Evolutionary conservation across 2,888 invertebrate species (phyloP), one percentile per base, ranked within the genome.

Genomic region (Parascotia fuliginaria): DNA sequence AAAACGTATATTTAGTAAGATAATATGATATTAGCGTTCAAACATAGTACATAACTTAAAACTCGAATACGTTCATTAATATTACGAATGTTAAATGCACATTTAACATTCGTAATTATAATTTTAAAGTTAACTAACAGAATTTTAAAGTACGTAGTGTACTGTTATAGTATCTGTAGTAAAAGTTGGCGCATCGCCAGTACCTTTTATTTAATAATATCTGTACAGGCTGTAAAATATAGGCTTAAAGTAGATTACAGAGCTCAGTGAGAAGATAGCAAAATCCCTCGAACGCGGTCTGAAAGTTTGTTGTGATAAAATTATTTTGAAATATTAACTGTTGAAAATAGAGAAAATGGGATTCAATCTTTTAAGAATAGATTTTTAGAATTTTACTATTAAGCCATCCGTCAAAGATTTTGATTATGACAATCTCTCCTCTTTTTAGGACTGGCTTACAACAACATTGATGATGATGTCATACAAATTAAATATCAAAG

Each of bases 161-260:
- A 22, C 37, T 37, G 4, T 22, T 14, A 9, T 11, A 44, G 44
- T 31, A 28, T 45, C 27, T 54, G 37, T 61, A 32, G 19, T 33
- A 39, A 33, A 46, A 45, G 34, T 40, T 62, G 67, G 64, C 50
- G 2, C 36, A 0, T 6, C 7, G 50, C 67, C 64, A 62, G 38
- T 34, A 29, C 29, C 33, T 62, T 34, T 34, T 47, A 49, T 52
- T 42, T 39, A 46, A 42, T 42, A 46, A 52, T 42, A 42, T 45
- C 37, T 51, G 31, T 38, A 46, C 19, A 47, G 49, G 39, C 52
- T 55, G 38, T 27, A 45, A 43, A 58, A 41, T 49, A 38, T 49
- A 41, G 52, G 57, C 37, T 53, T 47, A 48, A 38, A 49, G 36
- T 40, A 43, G 19, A 48, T 53, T 60, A 50, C 42, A 28, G 22